Base-by-base conservation (phyloP, 2,888 invertebrate genomes). In the Standfussiana lucernea region DNA sequence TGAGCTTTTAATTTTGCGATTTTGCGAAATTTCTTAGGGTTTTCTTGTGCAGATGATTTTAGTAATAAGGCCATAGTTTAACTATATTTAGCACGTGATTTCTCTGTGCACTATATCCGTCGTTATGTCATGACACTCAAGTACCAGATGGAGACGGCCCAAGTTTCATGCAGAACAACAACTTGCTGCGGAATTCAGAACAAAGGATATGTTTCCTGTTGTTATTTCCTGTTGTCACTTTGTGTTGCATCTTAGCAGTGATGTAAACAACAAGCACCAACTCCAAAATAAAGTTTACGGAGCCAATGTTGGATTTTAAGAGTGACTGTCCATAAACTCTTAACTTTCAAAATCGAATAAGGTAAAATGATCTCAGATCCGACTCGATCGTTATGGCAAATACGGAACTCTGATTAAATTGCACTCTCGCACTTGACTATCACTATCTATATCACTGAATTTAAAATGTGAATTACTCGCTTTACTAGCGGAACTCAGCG, bases 401-500 rank as follows among this genome's bases (percentile, higher is more conserved):
- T 28, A 65, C 50, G 59, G 72, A 79, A 59, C 37, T 50, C 24
- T 56, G 40, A 64, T 80, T 5, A 37, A 71, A 53, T 37, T n/a
- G 15, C n/a, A 18, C 53, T 71, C 53, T 61, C 67, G 18, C 53
- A 72, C 47, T 81, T 69, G 21, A 37, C 53, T 68, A 61, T 65
- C 62, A 37, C 45, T 83, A 67, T 83, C 65, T 62, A 56, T 72
- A 77, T 62, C 77, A 61, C 64, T 83, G 56, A 86, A 86, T 83
- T 86, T 78, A 83, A 75, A 83, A 86, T 83, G 59, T 82, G 83
- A 79, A 83, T 86, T 83, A 86, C 83, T 83, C 72, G 84, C 75
- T 82, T 85, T 50, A 61, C 71, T 82, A 61, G 75, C 85, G 79
- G 87, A 82, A 79, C 82, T 75, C 35, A 59, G 79, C 28, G 79